phyloP scores from a whole-genome alignment of 1,140 invertebrate species.

The Anadara kagoshimensis region DNA sequence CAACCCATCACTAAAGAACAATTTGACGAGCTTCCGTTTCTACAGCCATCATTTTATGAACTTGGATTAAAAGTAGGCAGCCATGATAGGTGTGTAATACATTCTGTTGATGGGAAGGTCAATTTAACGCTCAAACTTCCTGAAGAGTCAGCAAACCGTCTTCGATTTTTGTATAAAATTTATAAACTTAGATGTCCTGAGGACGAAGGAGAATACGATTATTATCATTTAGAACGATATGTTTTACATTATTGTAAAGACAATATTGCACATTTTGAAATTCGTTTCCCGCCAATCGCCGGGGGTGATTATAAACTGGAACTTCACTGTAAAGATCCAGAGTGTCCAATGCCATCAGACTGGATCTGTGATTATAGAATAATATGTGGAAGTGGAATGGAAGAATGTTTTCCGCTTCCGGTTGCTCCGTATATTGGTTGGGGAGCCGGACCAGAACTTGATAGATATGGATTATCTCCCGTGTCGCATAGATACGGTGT shows the following conservation, averaged over 20 bases:
- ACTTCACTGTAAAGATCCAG: slow-evolving; percentile 35
- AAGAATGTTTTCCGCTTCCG: slow-evolving; percentile 50
- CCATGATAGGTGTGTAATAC: slow-evolving; percentile 31
- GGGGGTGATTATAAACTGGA: slow-evolving; percentile 51
- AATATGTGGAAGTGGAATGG: slow-evolving; percentile 40
- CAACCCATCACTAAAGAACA: slow-evolving; percentile 23
- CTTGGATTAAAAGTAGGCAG: slow-evolving; percentile 30
- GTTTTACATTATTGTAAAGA: slow-evolving; percentile 43
- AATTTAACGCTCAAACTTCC: slow-evolving; percentile 39
- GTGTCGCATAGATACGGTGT: slow-evolving; percentile 23
- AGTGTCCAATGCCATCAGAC: slow-evolving; percentile 23
- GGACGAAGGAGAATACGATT: slow-evolving; percentile 43
- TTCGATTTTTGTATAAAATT: slow-evolving; percentile 46
- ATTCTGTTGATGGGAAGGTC: slow-evolving; percentile 39
- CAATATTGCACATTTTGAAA: slow-evolving; percentile 34
- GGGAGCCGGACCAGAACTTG: slow-evolving; percentile 35
- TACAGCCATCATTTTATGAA: slow-evolving; percentile 42
- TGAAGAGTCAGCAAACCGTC: not conserved
- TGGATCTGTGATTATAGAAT: slow-evolving; percentile 54
- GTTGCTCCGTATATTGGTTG: slow-evolving; percentile 54
- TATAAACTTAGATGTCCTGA: slow-evolving; percentile 22
- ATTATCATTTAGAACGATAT: slow-evolving; percentile 35
- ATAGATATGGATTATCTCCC: slow-evolving; percentile 11
- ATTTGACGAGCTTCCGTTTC: slow-evolving; percentile 42
- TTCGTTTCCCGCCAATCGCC: slow-evolving; percentile 47